These are phyloP conservation scores for Ips nitidus DNA, from an alignment of 1,140 invertebrate species.

Conservation along the genomic window DNA sequence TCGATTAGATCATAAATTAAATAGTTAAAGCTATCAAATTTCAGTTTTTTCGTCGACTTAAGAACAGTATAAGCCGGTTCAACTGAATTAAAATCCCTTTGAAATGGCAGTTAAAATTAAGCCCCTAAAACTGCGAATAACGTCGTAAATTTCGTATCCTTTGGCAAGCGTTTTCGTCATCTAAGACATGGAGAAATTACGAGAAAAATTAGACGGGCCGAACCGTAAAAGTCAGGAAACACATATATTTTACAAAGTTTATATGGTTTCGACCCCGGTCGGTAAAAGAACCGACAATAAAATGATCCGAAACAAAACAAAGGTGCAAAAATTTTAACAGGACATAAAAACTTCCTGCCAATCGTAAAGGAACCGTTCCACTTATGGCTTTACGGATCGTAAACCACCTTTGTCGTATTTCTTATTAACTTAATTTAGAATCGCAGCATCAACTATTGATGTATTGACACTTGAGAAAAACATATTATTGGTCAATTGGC, in stretches of 20 bases:
- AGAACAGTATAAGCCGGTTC: not conserved
- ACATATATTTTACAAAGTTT: conserved; percentile 52
- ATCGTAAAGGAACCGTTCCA: too few species aligned
- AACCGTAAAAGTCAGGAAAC: conserved; percentile 47
- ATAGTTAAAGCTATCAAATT: not conserved
- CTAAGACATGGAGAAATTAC: conserved; percentile 25
- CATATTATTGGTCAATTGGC: too few species aligned
- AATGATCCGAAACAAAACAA: conserved; percentile 47
- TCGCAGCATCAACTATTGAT: too few species aligned
- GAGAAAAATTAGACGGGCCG: conserved; percentile 34
- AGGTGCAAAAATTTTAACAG: conserved; percentile 49
- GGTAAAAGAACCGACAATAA: conserved; percentile 47
- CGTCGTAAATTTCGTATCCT: conserved; percentile 11
- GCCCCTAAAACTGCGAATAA: conserved; percentile 3
- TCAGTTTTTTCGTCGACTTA: not conserved
- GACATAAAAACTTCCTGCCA: conserved; percentile 40
- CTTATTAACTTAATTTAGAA: too few species aligned
- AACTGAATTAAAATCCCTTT: not conserved
- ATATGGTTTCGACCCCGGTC: conserved; percentile 45
- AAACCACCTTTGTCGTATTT: too few species aligned
- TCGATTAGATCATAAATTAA: not conserved
- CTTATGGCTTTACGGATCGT: too few species aligned
- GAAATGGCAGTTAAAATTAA: conserved; percentile 12
- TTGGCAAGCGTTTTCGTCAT: not conserved
- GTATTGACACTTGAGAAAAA: too few species aligned